Evolutionary conservation across 2,797 vertebrate genomes (phyloP), one percentile per base, ranked within the genome.

Genomic region (Premnoplex brunnescens): DNA sequence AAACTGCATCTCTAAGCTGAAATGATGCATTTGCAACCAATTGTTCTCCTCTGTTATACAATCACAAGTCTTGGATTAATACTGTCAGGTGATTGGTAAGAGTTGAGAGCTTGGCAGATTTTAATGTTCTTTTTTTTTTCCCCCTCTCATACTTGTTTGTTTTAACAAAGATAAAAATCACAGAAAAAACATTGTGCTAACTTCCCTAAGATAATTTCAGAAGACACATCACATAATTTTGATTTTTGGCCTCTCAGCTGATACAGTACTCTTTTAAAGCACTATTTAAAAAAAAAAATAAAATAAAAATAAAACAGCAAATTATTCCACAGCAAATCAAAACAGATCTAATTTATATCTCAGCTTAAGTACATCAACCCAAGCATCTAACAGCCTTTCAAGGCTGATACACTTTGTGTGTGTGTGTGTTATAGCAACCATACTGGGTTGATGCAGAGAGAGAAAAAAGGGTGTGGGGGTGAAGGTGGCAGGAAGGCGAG

Each of bases 341-440:
- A 96, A 81, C 41, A 66, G 63, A 66, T 15, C 28, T 87, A 64
- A 83, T 88, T 56, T 67, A 22, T 4, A 5, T 72, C 46, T 93
- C 78, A 32, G 39, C 15, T 93, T 90, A 96, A 96, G 92, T 74
- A 75, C 78, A 85, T 77, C 30, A 77, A 66, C 54, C 78, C 77
- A 67, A 76, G 88, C 52, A 89, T 72, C 63, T 43, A 41, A 20
- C 75, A 82, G 62, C 24, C 5, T 82, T 79, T 91, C 74, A 60
- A 91, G 76, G 84, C 75, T 92, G 91, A 88, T 19, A 2, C 73
- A 39, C 39, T 75, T n/a, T 11, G 36, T 56, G 36, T 48, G 36
- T 48, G 36, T 54, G 49, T 49, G 43, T 67, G 39, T 87, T 92
- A 79, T 15, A 66, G 84, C 81, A 94, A 83, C 77, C 51, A 37